These are phyloP conservation scores for Dysidea cf. avara DNA, from an alignment of 37 sponge, comb jelly and placozoan species.

Conservation along the genomic window DNA sequence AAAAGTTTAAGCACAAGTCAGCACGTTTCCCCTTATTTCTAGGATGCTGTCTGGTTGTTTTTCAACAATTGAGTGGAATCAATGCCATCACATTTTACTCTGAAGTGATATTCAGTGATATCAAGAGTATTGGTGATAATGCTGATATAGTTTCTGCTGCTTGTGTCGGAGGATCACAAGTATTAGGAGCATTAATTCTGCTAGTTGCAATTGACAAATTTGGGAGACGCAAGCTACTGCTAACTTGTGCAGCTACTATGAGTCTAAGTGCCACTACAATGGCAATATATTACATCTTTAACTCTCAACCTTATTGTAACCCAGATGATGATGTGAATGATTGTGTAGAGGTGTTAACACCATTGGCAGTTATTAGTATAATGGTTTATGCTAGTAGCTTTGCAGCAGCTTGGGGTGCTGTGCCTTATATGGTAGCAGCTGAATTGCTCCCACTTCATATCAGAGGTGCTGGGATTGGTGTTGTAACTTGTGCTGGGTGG, in stretches of 20 bases:
- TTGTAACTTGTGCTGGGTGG: constrained; percentile 73
- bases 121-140: neutral
- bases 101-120: constrained; percentile 32
- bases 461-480: constrained; percentile 42
- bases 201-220: constrained; percentile 59
- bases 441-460: constrained; percentile 77
- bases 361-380: constrained; percentile 42
- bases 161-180: constrained; percentile 45
- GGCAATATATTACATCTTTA: constrained; percentile 35
- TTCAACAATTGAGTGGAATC: constrained; percentile 84
- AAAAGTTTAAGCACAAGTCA: no score
- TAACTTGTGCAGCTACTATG: constrained; percentile 40
- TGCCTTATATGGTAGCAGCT: constrained; percentile 77
- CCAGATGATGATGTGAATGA: no score
- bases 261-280: constrained; percentile 32
- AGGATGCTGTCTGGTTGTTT: constrained; percentile 49
- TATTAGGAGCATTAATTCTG: constrained; percentile 46
- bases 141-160: constrained; percentile 19
- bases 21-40: neutral
- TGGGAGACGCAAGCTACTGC: constrained; percentile 68
- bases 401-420: constrained; percentile 81
- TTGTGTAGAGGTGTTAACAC: no score
- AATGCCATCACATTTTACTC: constrained; percentile 73
- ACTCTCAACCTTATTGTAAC: neutral
- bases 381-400: constrained; percentile 66